These are phyloP conservation scores for Carcinoscorpius rotundicauda DNA, from an alignment of 1,140 invertebrate genomes.

Conservation along the genomic window DNA sequence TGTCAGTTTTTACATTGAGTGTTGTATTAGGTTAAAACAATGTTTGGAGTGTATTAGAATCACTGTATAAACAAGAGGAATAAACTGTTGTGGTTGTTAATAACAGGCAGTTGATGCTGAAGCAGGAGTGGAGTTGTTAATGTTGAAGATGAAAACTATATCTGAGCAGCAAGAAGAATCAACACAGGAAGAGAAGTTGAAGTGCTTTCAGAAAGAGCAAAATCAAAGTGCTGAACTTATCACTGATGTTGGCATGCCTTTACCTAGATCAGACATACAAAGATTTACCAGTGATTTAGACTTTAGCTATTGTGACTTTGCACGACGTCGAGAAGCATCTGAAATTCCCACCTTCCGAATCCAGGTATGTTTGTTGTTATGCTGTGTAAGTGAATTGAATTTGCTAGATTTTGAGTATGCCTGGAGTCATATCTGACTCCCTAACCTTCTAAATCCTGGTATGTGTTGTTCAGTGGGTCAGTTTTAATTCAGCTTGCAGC, in stretches of 20 bases:
- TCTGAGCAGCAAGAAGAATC: constrained; percentile 48
- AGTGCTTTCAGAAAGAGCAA: constrained; percentile 62
- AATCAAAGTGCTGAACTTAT: constrained; percentile 50
- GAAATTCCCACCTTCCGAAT: constrained; percentile 68
- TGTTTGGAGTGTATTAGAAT: no score
- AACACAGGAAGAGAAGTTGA: constrained; percentile 58
- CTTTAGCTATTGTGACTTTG: constrained; percentile 72
- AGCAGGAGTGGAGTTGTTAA: constrained; percentile 56
- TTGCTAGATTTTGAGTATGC: no score
- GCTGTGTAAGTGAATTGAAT: no score
- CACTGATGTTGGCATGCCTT: constrained; percentile 22
- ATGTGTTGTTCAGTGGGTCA: no score
- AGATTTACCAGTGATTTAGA: constrained; percentile 61
- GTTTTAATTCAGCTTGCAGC: no score
- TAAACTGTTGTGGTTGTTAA: neutral
- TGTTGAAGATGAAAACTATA: constrained; percentile 67
- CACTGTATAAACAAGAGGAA: no score
- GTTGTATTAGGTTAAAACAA: no score
- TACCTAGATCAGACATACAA: constrained; percentile 44
- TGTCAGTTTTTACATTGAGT: no score
- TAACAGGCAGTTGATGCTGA: constrained; percentile 29
- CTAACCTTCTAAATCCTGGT: no score
- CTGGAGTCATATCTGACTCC: no score
- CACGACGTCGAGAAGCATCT: constrained; percentile 48
- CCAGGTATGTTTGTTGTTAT: constrained; percentile 21